These are phyloP conservation scores for Clunio marinus DNA, from an alignment of 2,888 invertebrate genomes.

Conservation along the genomic window DNA sequence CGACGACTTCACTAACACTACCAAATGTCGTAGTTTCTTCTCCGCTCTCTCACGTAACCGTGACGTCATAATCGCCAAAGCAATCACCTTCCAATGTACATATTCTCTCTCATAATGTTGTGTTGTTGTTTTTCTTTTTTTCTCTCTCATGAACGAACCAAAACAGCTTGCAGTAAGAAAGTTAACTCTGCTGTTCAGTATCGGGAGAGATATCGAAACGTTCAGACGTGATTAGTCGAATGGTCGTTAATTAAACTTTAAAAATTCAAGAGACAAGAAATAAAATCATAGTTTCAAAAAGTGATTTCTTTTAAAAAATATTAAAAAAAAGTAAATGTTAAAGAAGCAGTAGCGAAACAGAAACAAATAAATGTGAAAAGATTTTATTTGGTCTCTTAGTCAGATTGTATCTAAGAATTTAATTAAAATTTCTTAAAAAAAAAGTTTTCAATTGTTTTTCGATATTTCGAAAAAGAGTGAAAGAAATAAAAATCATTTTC, in stretches of 20 bases:
- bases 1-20: no score
- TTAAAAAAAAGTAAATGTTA: neutral
- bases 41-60: slow-evolving; percentile 7
- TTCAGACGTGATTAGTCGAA: slow-evolving; percentile 17
- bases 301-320: slow-evolving; percentile 8
- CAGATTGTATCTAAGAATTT: neutral
- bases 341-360: neutral
- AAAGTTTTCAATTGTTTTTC: slow-evolving; percentile 23
- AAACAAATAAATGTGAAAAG: neutral
- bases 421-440: no score
- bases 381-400: slow-evolving; percentile 12
- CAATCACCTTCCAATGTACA: neutral
- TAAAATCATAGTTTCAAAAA: neutral
- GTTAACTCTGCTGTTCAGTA: neutral
- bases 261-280: neutral
- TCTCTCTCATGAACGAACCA: neutral
- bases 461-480: slow-evolving; percentile 16
- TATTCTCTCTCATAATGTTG: neutral
- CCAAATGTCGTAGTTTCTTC: no score
- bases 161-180: neutral
- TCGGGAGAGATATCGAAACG: neutral
- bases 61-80: no score
- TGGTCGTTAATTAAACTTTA: neutral
- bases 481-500: neutral
- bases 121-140: neutral